These are phyloP conservation scores for Apteryx owenii DNA, from an alignment of 2,113 vertebrate genomes.

Conservation along the genomic window DNA sequence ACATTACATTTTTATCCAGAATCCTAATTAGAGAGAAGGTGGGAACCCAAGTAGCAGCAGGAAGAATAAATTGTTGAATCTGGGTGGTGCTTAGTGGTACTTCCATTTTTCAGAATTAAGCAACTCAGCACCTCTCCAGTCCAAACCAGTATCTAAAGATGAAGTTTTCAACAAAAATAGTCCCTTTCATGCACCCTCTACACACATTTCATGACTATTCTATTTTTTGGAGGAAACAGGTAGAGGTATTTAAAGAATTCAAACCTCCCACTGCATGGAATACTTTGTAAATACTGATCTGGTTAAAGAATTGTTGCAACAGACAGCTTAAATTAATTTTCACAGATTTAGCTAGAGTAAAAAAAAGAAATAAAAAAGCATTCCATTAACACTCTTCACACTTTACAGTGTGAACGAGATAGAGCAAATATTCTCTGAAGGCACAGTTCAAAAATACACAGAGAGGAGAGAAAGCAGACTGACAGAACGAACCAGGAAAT, in stretches of 20 bases:
- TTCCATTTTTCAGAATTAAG: neutral
- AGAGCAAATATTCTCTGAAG: conserved; percentile 11
- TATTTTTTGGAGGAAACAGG: neutral
- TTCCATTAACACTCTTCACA: conserved; percentile 14
- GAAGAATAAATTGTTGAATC: neutral
- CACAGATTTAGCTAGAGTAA: neutral
- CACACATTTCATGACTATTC: neutral
- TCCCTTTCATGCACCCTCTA: neutral
- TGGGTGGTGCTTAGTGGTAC: neutral
- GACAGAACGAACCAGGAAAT: neutral
- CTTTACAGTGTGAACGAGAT: neutral
- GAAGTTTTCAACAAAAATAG: neutral
- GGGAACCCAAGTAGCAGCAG: neutral
- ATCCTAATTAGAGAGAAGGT: neutral
- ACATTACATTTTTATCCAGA: neutral
- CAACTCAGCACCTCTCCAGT: neutral
- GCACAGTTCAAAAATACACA: conserved; percentile 3
- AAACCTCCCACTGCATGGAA: neutral
- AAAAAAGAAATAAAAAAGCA: neutral
- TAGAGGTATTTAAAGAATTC: neutral
- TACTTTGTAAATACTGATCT: neutral
- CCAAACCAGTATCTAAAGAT: neutral
- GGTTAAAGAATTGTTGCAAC: neutral
- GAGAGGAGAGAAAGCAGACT: neutral
- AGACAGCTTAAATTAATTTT: conserved; percentile 12